Evolutionary conservation across 2,888 invertebrate species (phyloP).

Genomic region (Crematogaster levior): DNA sequence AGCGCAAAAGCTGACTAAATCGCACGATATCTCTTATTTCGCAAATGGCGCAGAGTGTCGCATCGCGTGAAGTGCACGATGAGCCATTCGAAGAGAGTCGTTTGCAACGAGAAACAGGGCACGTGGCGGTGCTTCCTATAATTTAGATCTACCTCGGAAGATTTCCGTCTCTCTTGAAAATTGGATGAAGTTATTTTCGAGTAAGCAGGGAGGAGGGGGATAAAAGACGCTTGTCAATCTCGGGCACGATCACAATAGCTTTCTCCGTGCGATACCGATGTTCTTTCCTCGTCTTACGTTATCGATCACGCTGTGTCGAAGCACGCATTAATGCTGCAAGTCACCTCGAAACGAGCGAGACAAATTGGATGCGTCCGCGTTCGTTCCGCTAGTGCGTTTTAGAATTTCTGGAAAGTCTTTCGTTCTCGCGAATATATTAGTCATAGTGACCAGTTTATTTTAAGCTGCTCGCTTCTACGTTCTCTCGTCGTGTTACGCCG

Average conservation of each 20-base stretch:
- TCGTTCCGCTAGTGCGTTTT: conserved; percentile 37
- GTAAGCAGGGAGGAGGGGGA: not conserved
- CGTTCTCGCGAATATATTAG: conserved; percentile 24
- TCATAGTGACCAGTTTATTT: conserved; percentile 47
- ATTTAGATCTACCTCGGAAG: not conserved
- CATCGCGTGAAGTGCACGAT: not conserved
- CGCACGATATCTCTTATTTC: conserved; percentile 17
- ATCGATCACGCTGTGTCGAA: conserved; percentile 67
- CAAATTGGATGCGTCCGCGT: conserved; percentile 57
- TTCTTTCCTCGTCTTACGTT: conserved; percentile 43
- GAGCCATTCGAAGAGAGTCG: not conserved
- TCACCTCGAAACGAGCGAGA: conserved; percentile 47
- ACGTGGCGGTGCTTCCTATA: not conserved
- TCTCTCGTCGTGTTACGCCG: not conserved
- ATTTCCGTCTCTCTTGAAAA: conserved; percentile 3
- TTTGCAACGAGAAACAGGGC: not conserved
- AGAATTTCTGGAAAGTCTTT: conserved; percentile 51
- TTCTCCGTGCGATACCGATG: not conserved
- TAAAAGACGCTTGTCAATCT: not conserved
- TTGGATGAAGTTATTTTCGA: conserved; percentile 9
- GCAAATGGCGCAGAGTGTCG: conserved; percentile 22
- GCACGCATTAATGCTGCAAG: conserved; percentile 63
- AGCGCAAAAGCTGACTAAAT: not conserved
- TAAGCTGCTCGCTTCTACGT: conserved; percentile 11
- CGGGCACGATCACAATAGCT: conserved; percentile 5